Evolutionary conservation across 2,888 invertebrate genomes (phyloP).

Genomic region (Watsonalla cultraria): DNA sequence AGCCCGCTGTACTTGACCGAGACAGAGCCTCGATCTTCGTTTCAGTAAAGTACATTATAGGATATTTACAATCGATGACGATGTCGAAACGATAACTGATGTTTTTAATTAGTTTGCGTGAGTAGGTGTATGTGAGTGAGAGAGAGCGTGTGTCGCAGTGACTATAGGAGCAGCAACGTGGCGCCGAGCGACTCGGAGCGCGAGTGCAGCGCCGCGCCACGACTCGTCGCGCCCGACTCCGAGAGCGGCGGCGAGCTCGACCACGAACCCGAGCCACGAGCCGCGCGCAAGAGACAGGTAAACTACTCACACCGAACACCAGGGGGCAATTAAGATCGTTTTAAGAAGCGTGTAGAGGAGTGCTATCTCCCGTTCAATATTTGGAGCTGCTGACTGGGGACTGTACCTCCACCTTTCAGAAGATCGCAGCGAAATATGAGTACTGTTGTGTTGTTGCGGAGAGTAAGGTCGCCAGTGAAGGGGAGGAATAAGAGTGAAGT

Average conservation of each 20-base stretch:
- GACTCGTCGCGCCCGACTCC: conserved; percentile 84
- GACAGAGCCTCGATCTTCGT: too few relatives aligned
- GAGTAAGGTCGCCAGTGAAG: too few relatives aligned
- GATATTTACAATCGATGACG: neutral
- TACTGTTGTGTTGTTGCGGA: too few relatives aligned
- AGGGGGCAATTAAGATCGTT: too few relatives aligned
- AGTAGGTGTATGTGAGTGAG: conserved; percentile 19
- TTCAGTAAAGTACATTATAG: too few relatives aligned
- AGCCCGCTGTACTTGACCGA: too few relatives aligned
- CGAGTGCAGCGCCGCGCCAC: conserved; percentile 88
- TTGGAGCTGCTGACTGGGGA: too few relatives aligned
- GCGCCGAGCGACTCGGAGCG: conserved; percentile 94
- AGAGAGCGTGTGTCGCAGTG: conserved; percentile 80
- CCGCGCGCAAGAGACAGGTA: conserved; percentile 87
- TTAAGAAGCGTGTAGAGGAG: too few relatives aligned
- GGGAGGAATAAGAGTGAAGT: too few relatives aligned
- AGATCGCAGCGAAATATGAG: too few relatives aligned
- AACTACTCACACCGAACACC: neutral
- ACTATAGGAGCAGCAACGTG: conserved; percentile 94
- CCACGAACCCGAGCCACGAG: conserved; percentile 90
- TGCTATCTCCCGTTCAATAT: neutral
- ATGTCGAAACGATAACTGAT: too few relatives aligned
- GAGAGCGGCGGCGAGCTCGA: neutral
- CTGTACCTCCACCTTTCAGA: neutral
- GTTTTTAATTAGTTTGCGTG: too few relatives aligned